phyloP scores from a whole-genome alignment of 1,140 invertebrate species.

The Drosophila repleta region DNA sequence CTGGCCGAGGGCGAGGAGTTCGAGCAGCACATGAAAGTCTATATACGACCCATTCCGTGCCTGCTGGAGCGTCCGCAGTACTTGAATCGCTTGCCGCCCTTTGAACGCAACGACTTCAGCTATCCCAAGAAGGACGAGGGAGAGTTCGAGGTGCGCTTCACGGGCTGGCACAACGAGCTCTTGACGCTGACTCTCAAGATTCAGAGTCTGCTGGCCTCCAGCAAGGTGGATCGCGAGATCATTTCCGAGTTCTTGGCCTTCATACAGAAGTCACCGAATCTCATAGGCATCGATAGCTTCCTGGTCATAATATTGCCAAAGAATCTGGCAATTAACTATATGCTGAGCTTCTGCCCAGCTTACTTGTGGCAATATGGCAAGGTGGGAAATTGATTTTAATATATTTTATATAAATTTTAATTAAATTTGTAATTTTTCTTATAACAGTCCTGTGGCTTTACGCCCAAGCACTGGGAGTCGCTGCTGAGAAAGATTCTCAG shows the following conservation, averaged over 20 bases:
- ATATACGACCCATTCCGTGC: slow-evolving; percentile 76
- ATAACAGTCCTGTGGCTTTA: slow-evolving; percentile 74
- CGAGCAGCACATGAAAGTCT: slow-evolving; percentile 67
- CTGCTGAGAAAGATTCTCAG: slow-evolving; percentile 73
- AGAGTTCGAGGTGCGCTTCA: slow-evolving; percentile 72
- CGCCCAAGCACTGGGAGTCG: slow-evolving; percentile 80
- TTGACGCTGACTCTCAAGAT: slow-evolving; percentile 76
- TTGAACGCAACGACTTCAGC: slow-evolving; percentile 73
- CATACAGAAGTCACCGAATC: slow-evolving; percentile 75
- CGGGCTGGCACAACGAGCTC: slow-evolving; percentile 77
- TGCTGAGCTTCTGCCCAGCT: slow-evolving; percentile 76
- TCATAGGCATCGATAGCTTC: slow-evolving; percentile 80
- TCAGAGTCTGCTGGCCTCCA: slow-evolving; percentile 70
- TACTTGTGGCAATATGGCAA: slow-evolving; percentile 80
- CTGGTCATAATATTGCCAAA: slow-evolving; percentile 78
- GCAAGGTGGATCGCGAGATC: slow-evolving; percentile 73
- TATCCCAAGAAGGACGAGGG: slow-evolving; percentile 80
- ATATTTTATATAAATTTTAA: background rate
- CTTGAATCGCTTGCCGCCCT: slow-evolving; percentile 75
- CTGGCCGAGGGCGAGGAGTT: slow-evolving; percentile 62
- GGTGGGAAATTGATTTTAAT: slow-evolving; percentile 60
- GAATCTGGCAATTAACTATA: slow-evolving; percentile 77
- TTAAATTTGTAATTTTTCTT: background rate
- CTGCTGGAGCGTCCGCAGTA: slow-evolving; percentile 77
- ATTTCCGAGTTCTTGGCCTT: slow-evolving; percentile 80